Base-by-base conservation (phyloP, 2,888 invertebrate genomes). In the Criorhina ranunculi region DNA sequence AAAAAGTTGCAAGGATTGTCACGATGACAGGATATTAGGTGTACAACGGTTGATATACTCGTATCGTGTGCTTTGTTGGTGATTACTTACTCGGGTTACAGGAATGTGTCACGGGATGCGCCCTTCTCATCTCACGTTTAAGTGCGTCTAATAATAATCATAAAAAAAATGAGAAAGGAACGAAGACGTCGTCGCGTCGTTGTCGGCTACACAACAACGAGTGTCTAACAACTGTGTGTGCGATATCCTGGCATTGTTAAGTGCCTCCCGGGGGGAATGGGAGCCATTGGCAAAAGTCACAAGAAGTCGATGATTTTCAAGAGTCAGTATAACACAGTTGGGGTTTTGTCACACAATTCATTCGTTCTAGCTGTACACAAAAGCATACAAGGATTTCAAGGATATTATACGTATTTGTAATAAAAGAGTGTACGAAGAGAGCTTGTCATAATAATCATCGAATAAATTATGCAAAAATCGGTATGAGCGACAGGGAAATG, bases 381-480 rank as follows among this genome's bases (percentile, higher is more conserved):
- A 75, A 80, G 75, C 70, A 80, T 49, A 57, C 57, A 82, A 70
- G 64, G 80, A 81, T 62, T 73, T 62, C 60, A 67, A 67, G 66
- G 78, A 83, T 75, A 79, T 83, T 79, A 86, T 70, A 69, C 76
- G 66, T 70, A 67, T 70, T 73, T 79, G 66, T 70, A 67, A 83
- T 83, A 86, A 86, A 80, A 75, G 53, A 53, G 60, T n/a, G n/a
- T n/a, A n/a, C 59, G 40, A 79, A 72, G 59, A 62, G 81, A 81
- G 76, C 86, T 85, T 80, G 90, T 78, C 86, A 86, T 91, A 91
- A 91, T 91, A 90, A 91, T 91, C 90, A 91, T 90, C 89, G 91
- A 90, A 91, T 91, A 91, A 91, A 91, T 91, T 91, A 91, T 91
- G 91, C 89, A 91, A 89, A 90, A 91, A 91, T 90, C 89, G 85